Evolutionary conservation across 2,113 vertebrate genomes (phyloP).

Genomic region (Varanus salvator): DNA sequence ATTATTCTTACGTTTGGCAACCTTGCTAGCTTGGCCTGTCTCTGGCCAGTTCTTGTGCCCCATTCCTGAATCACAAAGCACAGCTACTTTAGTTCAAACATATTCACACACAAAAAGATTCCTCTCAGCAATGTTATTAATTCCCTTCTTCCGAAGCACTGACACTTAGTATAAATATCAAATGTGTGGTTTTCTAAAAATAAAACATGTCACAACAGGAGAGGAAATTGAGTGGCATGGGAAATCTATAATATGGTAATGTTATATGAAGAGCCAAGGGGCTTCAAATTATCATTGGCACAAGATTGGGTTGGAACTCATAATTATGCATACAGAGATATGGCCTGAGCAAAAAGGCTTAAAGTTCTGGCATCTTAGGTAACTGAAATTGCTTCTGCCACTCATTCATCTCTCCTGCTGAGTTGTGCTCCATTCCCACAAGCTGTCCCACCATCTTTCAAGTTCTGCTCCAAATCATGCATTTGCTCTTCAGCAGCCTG

Average conservation of each 20-base stretch:
- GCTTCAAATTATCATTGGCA: neutral
- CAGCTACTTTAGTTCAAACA: neutral
- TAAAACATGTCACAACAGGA: neutral
- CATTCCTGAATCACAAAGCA: neutral
- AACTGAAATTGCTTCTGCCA: neutral
- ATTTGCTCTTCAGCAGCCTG: neutral
- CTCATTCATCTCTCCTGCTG: neutral
- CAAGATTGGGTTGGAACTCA: neutral
- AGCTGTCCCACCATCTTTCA: neutral
- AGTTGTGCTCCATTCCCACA: neutral
- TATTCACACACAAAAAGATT: neutral
- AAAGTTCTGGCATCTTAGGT: neutral
- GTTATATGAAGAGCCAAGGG: neutral
- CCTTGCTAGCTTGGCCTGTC: neutral
- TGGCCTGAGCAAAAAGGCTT: neutral
- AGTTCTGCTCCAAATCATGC: neutral
- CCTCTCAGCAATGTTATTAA: neutral
- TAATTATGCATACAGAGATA: neutral
- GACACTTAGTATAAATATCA: neutral
- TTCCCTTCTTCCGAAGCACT: neutral
- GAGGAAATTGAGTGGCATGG: neutral
- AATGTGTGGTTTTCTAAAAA: neutral
- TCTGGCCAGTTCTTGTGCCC: neutral
- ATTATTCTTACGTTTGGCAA: neutral
- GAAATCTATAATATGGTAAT: constrained; percentile 2